Evolutionary conservation across 2,113 vertebrate genomes (phyloP), one percentile per base, ranked within the genome.

Genomic region (Microtus montanus): DNA sequence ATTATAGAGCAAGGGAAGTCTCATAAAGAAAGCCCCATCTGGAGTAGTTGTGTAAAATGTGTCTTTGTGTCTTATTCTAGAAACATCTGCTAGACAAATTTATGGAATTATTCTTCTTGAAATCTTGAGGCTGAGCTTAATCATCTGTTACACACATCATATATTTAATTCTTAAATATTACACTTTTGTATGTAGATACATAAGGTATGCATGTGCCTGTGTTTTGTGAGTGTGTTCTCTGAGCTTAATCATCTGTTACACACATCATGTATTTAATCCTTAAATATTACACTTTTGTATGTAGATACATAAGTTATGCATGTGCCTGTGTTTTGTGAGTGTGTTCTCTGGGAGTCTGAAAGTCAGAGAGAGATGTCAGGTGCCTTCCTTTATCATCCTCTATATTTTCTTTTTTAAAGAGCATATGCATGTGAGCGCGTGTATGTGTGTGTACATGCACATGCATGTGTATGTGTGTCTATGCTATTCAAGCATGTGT

Each of bases 51-150:
- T 80, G 3, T 79, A 64, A n/a, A 80, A 63, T 92, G 3, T 86
- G 9, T 77, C n/a, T 52, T 68, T 83, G 10, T 3, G 30, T 63
- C 14, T 85, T 82, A 52, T 47, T 70, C 47, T 86, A 12, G 87
- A 38, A 86, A 77, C 6, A 26, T n/a, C 22, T 93, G 30, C 80
- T 41, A 89, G 47, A 61, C 33, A 20, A 92, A 64, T 84, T 74
- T 71, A 35, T 28, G 80, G 58, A 64, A n/a, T 89, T 26, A 58
- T 94, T 95, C 78, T 14, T 84, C 66, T 91, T 82, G n/a, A 13
- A 82, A 86, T 84, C 26, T 54, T 33, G 3, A 84, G 49, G 9
- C 63, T 79, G 3, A 3, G 35, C 35, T 15, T 47, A 78, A 8
- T 17, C 28, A 49, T 49, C 73, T 74, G 26, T 74, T 26, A 30